Conservation (phyloP, 2,888 invertebrate species). For the Melanophora roralis region DNA sequence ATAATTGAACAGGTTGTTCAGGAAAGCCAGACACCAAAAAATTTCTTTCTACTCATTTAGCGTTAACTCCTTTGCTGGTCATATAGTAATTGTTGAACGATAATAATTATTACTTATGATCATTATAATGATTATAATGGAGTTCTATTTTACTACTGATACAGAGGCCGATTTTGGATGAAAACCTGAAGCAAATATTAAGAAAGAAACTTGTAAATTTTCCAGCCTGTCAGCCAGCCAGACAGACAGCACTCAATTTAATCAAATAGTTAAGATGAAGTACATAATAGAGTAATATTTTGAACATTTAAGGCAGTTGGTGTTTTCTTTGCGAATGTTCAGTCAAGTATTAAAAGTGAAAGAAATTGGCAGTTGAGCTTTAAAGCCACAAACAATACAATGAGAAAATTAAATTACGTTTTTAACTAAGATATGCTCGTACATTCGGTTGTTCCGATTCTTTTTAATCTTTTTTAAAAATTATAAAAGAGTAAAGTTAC, state of each 20-base stretch:
- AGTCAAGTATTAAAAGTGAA: neutral
- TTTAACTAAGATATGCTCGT: too few relatives aligned
- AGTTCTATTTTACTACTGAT: constrained; percentile 33
- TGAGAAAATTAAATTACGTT: too few relatives aligned
- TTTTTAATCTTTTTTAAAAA: too few relatives aligned
- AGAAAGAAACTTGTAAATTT: constrained; percentile 16
- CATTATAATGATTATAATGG: constrained; percentile 39
- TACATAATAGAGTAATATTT: constrained; percentile 36
- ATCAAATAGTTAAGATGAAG: constrained; percentile 22
- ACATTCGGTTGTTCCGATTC: too few relatives aligned
- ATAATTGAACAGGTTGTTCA: constrained; percentile 58
- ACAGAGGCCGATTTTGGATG: constrained; percentile 7
- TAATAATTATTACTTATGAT: neutral
- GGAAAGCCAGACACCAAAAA: neutral
- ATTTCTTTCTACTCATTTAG: constrained; percentile 47
- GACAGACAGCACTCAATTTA: constrained; percentile 14
- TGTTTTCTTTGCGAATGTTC: constrained; percentile 10
- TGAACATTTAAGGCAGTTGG: constrained; percentile 7
- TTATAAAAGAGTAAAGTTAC: too few relatives aligned
- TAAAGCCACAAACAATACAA: too few relatives aligned
- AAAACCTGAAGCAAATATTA: neutral
- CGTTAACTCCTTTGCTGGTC: constrained; percentile 55
- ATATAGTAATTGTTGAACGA: constrained; percentile 35
- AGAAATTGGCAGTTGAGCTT: constrained; percentile 4
- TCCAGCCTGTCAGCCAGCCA: neutral